Base-by-base conservation (phyloP, 2,888 invertebrate species). In the Protophormia terraenovae region DNA sequence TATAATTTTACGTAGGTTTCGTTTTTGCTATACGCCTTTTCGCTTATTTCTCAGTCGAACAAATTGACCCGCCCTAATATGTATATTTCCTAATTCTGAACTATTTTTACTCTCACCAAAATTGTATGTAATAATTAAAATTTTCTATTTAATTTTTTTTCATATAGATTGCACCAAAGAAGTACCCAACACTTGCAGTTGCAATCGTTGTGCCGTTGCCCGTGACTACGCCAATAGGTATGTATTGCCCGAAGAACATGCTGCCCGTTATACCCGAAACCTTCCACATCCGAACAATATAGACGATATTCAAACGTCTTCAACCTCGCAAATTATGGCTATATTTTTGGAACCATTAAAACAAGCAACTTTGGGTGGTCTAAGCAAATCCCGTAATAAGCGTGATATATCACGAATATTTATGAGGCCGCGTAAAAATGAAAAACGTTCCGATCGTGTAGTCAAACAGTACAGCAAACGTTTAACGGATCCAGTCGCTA, bases 401-500 rank as follows among this genome's bases (percentile, higher is more conserved):
- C 89, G 91, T 12, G 91, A 90, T 79, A 76, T 91, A 16, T 88
- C 87, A 1, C 87, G 82, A 0, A 75, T 88, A 0, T 86, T 90
- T 64, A 79, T 89, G 27, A 88, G 88, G 27, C 86, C 88, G 50
- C 88, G 89, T 8, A 84, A 82, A 55, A 35, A 19, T 14, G 86
- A 87, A 45, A 88, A 89, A 67, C 89, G 89, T 29, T 89, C 89
- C 0, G 67, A 88, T 3, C 90, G 91, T n/a, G 87, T 85, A 62
- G 87, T 90, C 5, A 91, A 91, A 72, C 79, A 87, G 2, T 91
- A 91, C 67, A 89, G 89, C 71, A 91, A 89, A 86, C 89, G 87
- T 73, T 76, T 91, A 27, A 72, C 87, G 6, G 24, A 76, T 38
- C 6, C 10, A 14, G n/a, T 35, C 14, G 38, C 10, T 14, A 35